Conservation (phyloP, 2,797 vertebrate genomes). For the Phrynocephalus guinanensis region DNA sequence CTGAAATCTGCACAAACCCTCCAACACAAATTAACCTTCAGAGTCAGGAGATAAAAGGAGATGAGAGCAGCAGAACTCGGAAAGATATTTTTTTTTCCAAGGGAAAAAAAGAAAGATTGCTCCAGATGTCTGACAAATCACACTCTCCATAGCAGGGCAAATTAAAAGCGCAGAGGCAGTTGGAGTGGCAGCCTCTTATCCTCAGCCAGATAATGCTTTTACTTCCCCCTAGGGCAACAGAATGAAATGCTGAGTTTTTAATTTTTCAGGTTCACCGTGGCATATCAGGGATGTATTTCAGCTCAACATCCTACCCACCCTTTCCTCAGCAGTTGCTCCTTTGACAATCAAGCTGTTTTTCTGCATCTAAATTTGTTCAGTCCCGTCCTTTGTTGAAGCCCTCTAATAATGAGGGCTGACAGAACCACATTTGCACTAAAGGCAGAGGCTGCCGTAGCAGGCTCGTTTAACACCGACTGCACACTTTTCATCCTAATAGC, state of each 20-base stretch:
- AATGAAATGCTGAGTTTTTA: slow-evolving; percentile 25
- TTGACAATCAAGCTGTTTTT: slow-evolving; percentile 8
- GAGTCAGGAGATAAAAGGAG: slow-evolving; percentile 68
- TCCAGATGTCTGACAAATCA: slow-evolving; percentile 59
- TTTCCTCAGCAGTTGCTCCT: slow-evolving; percentile 34
- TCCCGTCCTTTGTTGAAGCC: slow-evolving; percentile 7
- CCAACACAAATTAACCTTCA: slow-evolving; percentile 69
- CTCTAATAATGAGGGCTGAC: slow-evolving; percentile 16
- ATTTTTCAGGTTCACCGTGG: slow-evolving; percentile 45
- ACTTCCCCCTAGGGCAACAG: slow-evolving; percentile 31
- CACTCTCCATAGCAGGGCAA: slow-evolving; percentile 52
- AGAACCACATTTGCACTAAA: slow-evolving; percentile 34
- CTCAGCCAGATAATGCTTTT: slow-evolving; percentile 50
- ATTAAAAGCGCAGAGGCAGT: slow-evolving; percentile 47
- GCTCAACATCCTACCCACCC: not conserved
- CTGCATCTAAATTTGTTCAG: not conserved
- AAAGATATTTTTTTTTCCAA: slow-evolving; percentile 32
- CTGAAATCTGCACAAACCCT: slow-evolving; percentile 65
- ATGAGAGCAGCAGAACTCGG: slow-evolving; percentile 50
- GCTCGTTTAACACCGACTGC: slow-evolving; percentile 19
- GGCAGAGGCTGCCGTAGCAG: slow-evolving; percentile 36
- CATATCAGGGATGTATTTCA: slow-evolving; percentile 43
- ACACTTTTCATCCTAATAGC: slow-evolving; percentile 28
- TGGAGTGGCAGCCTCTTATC: slow-evolving; percentile 46
- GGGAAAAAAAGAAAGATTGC: slow-evolving; percentile 38